Evolutionary conservation across 2,888 invertebrate genomes (phyloP).

Genomic region (Hofmannophila pseudospretella): DNA sequence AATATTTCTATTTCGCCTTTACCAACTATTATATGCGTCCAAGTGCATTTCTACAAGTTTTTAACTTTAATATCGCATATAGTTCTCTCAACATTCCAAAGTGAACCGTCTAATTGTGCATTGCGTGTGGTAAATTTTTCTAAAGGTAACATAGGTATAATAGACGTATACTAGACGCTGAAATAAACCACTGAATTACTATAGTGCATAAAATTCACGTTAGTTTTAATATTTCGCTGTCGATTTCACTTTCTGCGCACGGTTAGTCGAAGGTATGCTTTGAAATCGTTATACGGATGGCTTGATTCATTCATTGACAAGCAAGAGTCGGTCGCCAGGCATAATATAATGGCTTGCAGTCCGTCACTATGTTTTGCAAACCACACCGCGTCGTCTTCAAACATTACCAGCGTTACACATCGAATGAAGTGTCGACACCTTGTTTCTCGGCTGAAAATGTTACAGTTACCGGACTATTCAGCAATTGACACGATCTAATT

Average conservation of each 20-base stretch:
- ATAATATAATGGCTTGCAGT: neutral
- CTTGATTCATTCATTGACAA: conserved; percentile 7
- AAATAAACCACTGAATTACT: conserved; percentile 2
- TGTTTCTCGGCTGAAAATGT: neutral
- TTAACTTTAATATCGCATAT: neutral
- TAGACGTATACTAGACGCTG: conserved; percentile 4
- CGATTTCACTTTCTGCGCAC: conserved; percentile 63
- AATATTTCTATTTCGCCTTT: conserved; percentile 24
- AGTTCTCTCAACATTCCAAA: conserved; percentile 19
- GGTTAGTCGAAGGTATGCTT: conserved; percentile 18
- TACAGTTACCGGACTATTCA: conserved; percentile 6
- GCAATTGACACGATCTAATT: conserved; percentile 17
- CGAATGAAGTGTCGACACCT: neutral
- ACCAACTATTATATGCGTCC: conserved; percentile 27
- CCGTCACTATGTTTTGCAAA: conserved; percentile 5
- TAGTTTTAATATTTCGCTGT: conserved; percentile 14
- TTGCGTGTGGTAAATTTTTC: conserved; percentile 26
- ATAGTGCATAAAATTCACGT: neutral
- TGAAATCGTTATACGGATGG: conserved; percentile 13
- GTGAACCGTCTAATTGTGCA: conserved; percentile 22
- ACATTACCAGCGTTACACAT: neutral
- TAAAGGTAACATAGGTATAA: conserved; percentile 14
- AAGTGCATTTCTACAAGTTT: conserved; percentile 11
- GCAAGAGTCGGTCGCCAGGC: too few species aligned
- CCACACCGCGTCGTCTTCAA: neutral